These are phyloP conservation scores for Porites australiensis DNA, from an alignment of 64 coral and sea anemone species.

Conservation along the genomic window DNA sequence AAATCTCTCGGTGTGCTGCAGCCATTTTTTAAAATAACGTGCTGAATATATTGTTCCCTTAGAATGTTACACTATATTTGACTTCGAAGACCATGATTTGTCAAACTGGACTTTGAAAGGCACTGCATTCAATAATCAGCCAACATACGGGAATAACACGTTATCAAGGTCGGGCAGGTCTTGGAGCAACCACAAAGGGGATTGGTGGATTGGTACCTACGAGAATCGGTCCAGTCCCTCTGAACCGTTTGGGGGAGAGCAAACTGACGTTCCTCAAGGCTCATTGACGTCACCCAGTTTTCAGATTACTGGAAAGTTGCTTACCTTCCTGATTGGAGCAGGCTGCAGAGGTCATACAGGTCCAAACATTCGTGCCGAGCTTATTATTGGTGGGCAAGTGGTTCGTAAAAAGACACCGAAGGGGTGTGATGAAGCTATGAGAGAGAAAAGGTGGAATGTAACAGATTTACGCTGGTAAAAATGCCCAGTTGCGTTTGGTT, in stretches of 20 bases:
- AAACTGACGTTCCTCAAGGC: constrained; percentile 1
- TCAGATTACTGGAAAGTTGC: neutral
- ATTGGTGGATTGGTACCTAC: constrained; percentile 20
- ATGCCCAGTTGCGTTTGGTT: constrained; percentile 50
- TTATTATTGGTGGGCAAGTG: neutral
- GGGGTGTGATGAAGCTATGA: neutral
- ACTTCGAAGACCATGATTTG: neutral
- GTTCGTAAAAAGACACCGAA: neutral
- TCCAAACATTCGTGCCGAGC: neutral
- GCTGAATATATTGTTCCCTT: neutral
- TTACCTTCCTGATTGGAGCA: constrained; percentile 31
- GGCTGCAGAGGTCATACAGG: neutral
- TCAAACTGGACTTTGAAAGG: neutral
- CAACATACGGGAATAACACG: no score
- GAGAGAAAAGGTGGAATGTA: neutral
- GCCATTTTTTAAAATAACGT: no score
- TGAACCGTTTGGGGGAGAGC: neutral
- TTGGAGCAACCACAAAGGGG: neutral
- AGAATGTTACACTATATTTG: no score
- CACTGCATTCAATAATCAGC: neutral
- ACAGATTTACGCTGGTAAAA: neutral
- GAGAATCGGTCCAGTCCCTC: constrained; percentile 44
- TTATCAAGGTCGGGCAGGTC: neutral
- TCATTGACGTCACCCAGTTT: constrained; percentile 39
- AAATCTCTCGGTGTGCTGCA: no score